Base-by-base conservation (phyloP, 1,140 invertebrate genomes). In the Ooceraea biroi region DNA sequence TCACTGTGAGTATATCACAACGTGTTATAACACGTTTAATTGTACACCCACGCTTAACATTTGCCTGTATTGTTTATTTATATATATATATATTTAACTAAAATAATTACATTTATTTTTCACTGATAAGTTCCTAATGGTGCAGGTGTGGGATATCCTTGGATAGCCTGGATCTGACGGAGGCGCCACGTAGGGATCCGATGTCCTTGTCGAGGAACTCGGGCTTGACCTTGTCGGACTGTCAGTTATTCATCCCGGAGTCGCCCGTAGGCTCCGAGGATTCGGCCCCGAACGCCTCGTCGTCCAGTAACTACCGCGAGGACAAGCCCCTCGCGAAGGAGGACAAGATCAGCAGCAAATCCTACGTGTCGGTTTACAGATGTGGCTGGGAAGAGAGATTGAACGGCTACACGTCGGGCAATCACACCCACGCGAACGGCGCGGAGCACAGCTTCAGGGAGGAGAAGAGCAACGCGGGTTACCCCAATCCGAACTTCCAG, bases 141-240 rank as follows among this genome's bases (percentile, higher is more conserved):
- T 95, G 74, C 91, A 96, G 96, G 90, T 96, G 97, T 91, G 97
- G 97, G 83, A 96, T 97, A 86, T 98, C 97, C 12, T 95, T 98
- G 74, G 98, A 98, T 94, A 98, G 97, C 88, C 95, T 98, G 84
- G 97, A 98, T 92, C 94, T 96, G 82, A 96, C 96, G 86, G 96
- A 97, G 74, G 94, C 96, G 27, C 96, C 96, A 4, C 95, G 96
- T 17, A 97, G 98, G 91, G 97, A 97, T 91, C 97, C 98, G 91
- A 96, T 98, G 94, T 98, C 97, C 0, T 93, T 98, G 0, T 98
- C 97, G 82, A 94, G 97, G 84, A 98, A 98, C 93, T 98, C 97
- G 1, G 98, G 98, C 1, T 94, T 98, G 10, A 98, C 97, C 1
- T 95, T 98, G 57, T 98, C 97, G n/a, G 98, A 98, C 89, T 96